Base-by-base conservation (phyloP, 2,888 invertebrate genomes). In the Philaethria dido region DNA sequence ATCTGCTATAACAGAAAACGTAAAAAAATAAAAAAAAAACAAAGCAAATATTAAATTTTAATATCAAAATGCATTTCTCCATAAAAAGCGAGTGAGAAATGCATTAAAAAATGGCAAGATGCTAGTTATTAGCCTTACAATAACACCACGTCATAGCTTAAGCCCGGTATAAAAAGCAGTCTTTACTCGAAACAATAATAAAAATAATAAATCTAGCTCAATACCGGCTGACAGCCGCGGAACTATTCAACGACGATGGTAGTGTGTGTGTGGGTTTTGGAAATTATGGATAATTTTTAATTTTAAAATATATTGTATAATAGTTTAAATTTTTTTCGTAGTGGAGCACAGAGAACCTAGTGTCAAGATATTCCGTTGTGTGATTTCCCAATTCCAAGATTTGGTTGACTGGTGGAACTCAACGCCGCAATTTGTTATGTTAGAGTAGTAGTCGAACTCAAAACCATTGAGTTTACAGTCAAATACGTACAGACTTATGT, bases 161-260 rank as follows among this genome's bases (percentile, higher is more conserved):
- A 73, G 70, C 71, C 64, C 63, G 65, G 45, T 68, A 72, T 82
- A 84, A 85, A 83, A 83, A 75, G 78, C 72, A 80, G 81, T 78
- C 83, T 74, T 81, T 80, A 81, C 79, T 78, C 76, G 85, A 88
- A 90, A 89, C 90, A 89, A 90, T 89, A 90, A 91, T 89, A 89
- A 89, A 90, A 91, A 91, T 89, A 92, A 90, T 91, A 92, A 91
- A 91, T 91, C 88, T 88, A 84, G 82, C 86, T 89, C 89, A 88
- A 87, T 89, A 84, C 86, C 82, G 83, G 76, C 88, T 89, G 91
- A 91, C 91, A 90, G 89, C 86, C 88, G 87, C 85, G 86, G 85
- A 90, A 90, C 90, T 90, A 90, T 90, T 89, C 85, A 83, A 83
- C 78, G 81, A 80, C 85, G 77, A 83, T 78, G 72, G 69, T 78